Percentiles rank a stretch among this genome's conserved stretches.
These are phyloP conservation scores for Philopedon plagiatum DNA, from an alignment of 2,888 invertebrate species.

Conservation along the genomic window DNA sequence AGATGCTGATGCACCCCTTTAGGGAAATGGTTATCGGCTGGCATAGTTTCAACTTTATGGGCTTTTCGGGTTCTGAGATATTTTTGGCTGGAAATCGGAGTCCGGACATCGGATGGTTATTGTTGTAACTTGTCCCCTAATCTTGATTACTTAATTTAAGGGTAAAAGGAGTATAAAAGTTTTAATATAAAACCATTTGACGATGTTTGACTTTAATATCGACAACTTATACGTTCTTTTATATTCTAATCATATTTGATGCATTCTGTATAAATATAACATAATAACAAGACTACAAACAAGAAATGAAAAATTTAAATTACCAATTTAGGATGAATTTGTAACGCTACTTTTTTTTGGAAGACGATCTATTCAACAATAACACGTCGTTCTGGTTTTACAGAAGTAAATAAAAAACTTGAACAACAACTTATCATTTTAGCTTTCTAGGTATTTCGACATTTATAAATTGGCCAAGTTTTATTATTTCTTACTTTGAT, in stretches of 20 bases:
- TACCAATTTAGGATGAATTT: constrained; percentile 31
- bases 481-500: constrained; percentile 50
- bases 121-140: too few relatives aligned
- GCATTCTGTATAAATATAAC: not conserved
- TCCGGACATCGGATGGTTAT: too few relatives aligned
- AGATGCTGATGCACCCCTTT: too few relatives aligned
- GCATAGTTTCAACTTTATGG: too few relatives aligned
- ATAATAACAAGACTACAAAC: not conserved
- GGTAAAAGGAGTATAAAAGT: too few relatives aligned
- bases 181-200: too few relatives aligned
- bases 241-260: not conserved
- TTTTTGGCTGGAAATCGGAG: too few relatives aligned
- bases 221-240: not conserved
- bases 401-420: constrained; percentile 41
- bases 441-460: constrained; percentile 51
- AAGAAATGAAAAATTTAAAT: constrained; percentile 22
- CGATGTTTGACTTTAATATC: too few relatives aligned
- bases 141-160: too few relatives aligned
- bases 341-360: constrained; percentile 31
- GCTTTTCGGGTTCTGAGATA: too few relatives aligned
- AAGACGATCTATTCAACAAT: constrained; percentile 39
- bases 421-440: constrained; percentile 51
- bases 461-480: constrained; percentile 50
- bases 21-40: too few relatives aligned
- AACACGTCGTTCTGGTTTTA: constrained; percentile 38